These are phyloP conservation scores for Cydia pomonella DNA, from an alignment of 1,140 invertebrate genomes.

Conservation along the genomic window DNA sequence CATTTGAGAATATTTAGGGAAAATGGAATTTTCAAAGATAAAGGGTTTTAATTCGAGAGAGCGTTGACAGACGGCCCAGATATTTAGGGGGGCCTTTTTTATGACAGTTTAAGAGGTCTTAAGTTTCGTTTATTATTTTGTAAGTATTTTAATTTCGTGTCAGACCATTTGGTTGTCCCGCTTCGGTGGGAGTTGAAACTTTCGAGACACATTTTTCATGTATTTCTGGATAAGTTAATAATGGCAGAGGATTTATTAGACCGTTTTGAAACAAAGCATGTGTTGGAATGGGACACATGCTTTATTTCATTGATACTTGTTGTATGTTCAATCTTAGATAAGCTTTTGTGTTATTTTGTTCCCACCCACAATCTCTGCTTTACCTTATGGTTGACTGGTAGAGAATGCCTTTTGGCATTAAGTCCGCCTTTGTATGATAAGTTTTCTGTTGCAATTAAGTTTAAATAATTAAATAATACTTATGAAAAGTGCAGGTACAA, in stretches of 20 bases:
- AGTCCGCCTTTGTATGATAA: no score
- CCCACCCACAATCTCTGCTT: no score
- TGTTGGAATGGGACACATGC: neutral
- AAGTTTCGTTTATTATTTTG: constrained; percentile 31
- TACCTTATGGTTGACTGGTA: no score
- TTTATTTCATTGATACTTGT: neutral
- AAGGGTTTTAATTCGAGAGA: constrained; percentile 36
- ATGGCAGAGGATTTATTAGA: neutral
- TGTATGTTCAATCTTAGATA: no score
- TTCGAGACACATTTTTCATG: constrained; percentile 26
- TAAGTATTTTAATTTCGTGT: constrained; percentile 21
- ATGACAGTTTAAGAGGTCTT: constrained; percentile 32
- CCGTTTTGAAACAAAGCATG: neutral
- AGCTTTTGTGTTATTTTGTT: no score
- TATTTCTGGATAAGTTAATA: neutral
- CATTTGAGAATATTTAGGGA: constrained; percentile 44
- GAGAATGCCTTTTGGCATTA: no score
- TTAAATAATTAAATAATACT: no score
- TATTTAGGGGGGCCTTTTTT: constrained; percentile 26
- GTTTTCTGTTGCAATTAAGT: no score
- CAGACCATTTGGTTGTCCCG: neutral
- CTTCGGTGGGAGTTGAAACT: neutral
- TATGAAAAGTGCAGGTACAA: no score
- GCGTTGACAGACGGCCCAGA: constrained; percentile 27
- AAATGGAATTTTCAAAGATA: constrained; percentile 50